Base-by-base conservation (phyloP, 2,113 vertebrate genomes). In the Panthera tigris region DNA sequence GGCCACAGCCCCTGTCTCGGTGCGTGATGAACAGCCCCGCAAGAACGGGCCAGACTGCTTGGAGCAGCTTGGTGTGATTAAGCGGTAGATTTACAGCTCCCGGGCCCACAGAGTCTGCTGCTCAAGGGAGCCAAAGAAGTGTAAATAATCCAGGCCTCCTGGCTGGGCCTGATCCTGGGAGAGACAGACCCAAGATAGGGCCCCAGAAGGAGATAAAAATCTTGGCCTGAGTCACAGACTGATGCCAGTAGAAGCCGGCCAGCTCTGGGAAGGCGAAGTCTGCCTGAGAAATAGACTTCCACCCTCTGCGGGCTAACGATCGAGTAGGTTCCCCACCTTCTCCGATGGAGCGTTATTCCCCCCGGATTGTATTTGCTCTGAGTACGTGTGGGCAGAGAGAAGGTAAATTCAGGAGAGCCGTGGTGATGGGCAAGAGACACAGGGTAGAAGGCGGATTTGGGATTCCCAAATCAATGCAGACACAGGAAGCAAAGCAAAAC, bases 101-200 rank as follows among this genome's bases (percentile, higher is more conserved):
- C 0, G 19, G 92, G 45, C 96, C 96, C 65, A n/a, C 1, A 63
- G 96, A 98, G 83, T 90, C 97, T 98, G 96, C 52, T 89, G 98
- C 96, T 97, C 94, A 25, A 73, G 94, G 95, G 88, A 98, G 93
- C 89, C 96, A 94, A 82, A 52, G 69, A 15, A 18, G 45, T 97
- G 97, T 96, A 97, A 98, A 98, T 98, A 97, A 98, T 92, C 96
- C 93, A 90, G 96, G 98, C 94, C 92, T 97, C 96, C 36, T 61
- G 90, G 93, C 95, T 95, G 82, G 73, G 52, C 93, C 89, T 76
- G 76, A 91, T 96, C 88, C 71, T 89, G 76, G 52, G 81, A 97
- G 87, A 97, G 94, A 90, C 39, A 94, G 93, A 87, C 48, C 87
- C 78, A 79, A 90, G 92, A 84, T 33, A 96, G 84, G 33, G 63